Percentiles rank a stretch among this genome's conserved stretches.
Conservation (phyloP, 2,888 invertebrate species). For the Leucozona laternaria region DNA sequence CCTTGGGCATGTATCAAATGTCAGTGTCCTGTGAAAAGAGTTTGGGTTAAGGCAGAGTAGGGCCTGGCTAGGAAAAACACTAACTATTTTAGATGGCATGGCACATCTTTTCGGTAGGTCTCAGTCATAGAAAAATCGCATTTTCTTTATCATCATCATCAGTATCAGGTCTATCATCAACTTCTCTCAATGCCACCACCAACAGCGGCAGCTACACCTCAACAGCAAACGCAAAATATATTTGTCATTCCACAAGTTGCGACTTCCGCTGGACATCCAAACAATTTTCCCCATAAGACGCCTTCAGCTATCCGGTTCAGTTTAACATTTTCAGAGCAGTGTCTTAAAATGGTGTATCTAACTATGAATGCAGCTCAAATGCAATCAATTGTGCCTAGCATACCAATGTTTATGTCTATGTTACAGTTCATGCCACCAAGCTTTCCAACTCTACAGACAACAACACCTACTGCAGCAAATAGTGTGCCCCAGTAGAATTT, state of each 20-base stretch:
- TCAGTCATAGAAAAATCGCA: constrained; percentile 79
- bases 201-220: constrained; percentile 32
- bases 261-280: constrained; percentile 61
- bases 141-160: constrained; percentile 16
- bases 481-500: constrained; percentile 34
- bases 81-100: too few relatives aligned
- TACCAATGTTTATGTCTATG: constrained; percentile 62
- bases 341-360: constrained; percentile 88
- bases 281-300: constrained; percentile 51
- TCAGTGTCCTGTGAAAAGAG: too few relatives aligned
- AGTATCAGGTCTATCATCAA: constrained; percentile 6
- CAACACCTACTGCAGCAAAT: constrained; percentile 26
- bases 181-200: constrained; percentile 31
- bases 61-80: too few relatives aligned
- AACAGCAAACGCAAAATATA: constrained; percentile 48
- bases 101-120: too few relatives aligned
- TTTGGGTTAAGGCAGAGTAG: too few relatives aligned
- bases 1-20: too few relatives aligned
- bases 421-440: constrained; percentile 61
- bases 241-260: constrained; percentile 67
- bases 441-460: constrained; percentile 53
- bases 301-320: constrained; percentile 79
- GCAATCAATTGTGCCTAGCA: constrained; percentile 30
- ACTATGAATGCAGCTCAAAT: constrained; percentile 49
- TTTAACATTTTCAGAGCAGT: constrained; percentile 82